Base-by-base conservation (phyloP, 2,797 vertebrate genomes). In the Diplodus puntazzo region DNA sequence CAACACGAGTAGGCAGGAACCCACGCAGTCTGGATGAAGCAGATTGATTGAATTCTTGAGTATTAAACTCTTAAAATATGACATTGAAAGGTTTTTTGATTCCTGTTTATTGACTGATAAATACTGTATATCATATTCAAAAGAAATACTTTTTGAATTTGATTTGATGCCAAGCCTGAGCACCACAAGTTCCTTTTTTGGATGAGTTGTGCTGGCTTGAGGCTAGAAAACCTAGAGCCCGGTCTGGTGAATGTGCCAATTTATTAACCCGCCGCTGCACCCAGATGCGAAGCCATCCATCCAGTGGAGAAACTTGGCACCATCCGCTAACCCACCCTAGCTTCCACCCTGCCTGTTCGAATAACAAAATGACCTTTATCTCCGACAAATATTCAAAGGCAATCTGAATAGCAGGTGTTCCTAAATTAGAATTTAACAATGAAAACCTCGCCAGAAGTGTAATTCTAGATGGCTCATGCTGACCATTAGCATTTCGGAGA, bases 311-410 rank as follows among this genome's bases (percentile, higher is more conserved):
- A 20, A 73, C 59, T 57, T 82, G 78, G 80, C 85, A 70, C 60
- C 42, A 3, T 54, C 54, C n/a, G 43, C 5, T 0, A 52, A 60
- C 55, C 60, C 46, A 4, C 63, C 75, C 52, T 45, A 18, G 67
- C 72, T 77, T 73, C 77, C 53, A 13, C 42, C 69, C 81, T 59
- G 54, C 77, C 73, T 55, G 50, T 60, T 73, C 3, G 21, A 73
- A 71, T 69, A 87, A 83, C 85, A 80, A 71, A 73, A 77, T 82
- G 77, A 92, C 89, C 86, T 89, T 92, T 91, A 77, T 83, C 45
- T 65, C 27, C 62, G 68, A 75, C 79, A 79, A 70, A 86, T 77
- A 64, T 85, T 73, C 75, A 79, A 73, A 82, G 52, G 79, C 63
- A 68, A 59, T 83, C 63, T 75, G 77, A 86, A 82, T 70, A 85